Base-by-base conservation (phyloP, 2,113 vertebrate species). In the Pipra filicauda region DNA sequence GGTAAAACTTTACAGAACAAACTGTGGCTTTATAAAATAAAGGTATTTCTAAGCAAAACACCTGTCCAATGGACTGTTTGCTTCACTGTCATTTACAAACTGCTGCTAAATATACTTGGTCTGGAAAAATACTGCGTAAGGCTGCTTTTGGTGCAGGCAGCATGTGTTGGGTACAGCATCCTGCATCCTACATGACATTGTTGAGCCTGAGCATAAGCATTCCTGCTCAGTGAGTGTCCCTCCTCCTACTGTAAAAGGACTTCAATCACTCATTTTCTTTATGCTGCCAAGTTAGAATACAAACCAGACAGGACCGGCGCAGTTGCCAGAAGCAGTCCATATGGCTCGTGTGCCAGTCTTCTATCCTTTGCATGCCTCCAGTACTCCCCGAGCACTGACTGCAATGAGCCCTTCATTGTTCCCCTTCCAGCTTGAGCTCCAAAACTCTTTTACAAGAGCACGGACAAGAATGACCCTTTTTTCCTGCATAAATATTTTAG, bases 1-100 rank as follows among this genome's bases (percentile, higher is more conserved):
- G 98, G 97, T 99, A 98, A 98, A 98, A 96, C 98, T 98, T 98
- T 98, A 97, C 97, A 97, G 97, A 97, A 98, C 94, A 98, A 98
- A 98, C 98, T 97, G 97, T 97, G 98, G 98, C 98, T 99, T 99
- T 99, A 98, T 98, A 98, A 98, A 98, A 98, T 98, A 98, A 98
- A 98, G 98, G 98, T 98, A 98, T 98, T 98, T 98, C 97, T 98
- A 98, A 98, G 97, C 98, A 98, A 98, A 98, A 88, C 31, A 28
- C 44, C 90, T 67, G 71, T 84, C 74, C 80, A 48, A 54, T 27
- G 24, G 58, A 76, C 95, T 96, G 48, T 79, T 96, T 96, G 92
- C 95, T 93, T 96, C 30, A 4, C 64, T 71, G 46, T 69, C 57
- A 9, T 67, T 71, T 91, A 51, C 67, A 54, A 11, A 39, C 35